Percentiles rank a stretch among this genome's conserved stretches.
These are phyloP conservation scores for Neopelma chrysocephalum DNA, from an alignment of 2,797 vertebrate genomes.

Conservation along the genomic window DNA sequence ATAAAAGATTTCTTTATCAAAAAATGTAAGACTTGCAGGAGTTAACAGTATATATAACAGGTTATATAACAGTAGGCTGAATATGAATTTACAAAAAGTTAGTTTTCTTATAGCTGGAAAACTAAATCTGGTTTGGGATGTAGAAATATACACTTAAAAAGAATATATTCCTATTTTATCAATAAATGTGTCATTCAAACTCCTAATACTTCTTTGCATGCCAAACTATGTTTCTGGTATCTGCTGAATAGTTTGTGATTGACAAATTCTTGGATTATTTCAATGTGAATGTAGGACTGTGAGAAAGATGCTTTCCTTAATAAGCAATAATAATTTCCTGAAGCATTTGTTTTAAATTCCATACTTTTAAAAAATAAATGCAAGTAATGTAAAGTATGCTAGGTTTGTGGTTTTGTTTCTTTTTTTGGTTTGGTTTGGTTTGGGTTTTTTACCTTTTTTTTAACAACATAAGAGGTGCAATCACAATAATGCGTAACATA, in stretches of 20 bases:
- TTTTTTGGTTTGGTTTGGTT: background rate
- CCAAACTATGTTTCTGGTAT: constrained; percentile 31
- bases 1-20: background rate
- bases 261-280: constrained; percentile 65
- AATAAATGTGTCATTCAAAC: constrained; percentile 4
- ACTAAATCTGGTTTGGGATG: background rate
- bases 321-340: constrained; percentile 18
- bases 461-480: background rate
- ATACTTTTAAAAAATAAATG: background rate
- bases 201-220: constrained; percentile 1
- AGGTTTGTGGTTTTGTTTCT: accelerated
- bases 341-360: background rate
- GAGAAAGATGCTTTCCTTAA: constrained; percentile 60
- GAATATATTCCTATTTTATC: background rate
- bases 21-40: background rate
- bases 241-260: constrained; percentile 67
- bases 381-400: background rate
- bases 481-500: background rate
- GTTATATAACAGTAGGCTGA: background rate
- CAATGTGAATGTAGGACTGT: background rate
- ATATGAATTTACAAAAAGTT: background rate
- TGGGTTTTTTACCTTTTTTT: background rate
- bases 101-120: background rate
- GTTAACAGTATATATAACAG: background rate
- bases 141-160: background rate